A percentile compares a stretch with the other conserved stretches of the same genome.
phyloP scores from a whole-genome alignment of 2,888 invertebrate species.

The Scelioninae gen. 1 region DNA sequence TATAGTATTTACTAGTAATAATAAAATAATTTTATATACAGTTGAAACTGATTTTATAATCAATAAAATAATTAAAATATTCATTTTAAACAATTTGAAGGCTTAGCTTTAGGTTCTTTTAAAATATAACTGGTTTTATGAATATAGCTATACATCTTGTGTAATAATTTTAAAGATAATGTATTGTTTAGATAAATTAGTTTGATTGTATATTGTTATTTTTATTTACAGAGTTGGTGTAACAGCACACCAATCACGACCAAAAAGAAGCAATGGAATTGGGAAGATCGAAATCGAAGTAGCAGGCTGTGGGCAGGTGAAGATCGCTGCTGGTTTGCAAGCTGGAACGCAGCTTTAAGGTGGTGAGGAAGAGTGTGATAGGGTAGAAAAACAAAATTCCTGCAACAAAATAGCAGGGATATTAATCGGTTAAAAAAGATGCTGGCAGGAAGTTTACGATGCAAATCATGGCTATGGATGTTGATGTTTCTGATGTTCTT shows the following conservation, averaged over 20 bases:
- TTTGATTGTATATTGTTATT: too few species aligned
- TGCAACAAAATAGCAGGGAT: constrained; percentile 31
- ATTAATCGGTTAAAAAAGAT: constrained; percentile 35
- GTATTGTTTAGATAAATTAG: too few species aligned
- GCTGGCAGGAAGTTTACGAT: constrained; percentile 40
- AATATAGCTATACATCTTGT: too few species aligned
- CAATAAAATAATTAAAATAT: too few species aligned
- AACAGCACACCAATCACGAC: constrained; percentile 39
- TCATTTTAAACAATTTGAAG: too few species aligned
- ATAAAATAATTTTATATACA: too few species aligned
- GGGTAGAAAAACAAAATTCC: constrained; percentile 30
- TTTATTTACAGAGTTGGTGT: constrained; percentile 58
- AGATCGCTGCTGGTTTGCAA: constrained; percentile 45
- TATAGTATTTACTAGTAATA: too few species aligned
- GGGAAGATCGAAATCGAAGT: constrained; percentile 47
- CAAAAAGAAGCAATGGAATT: constrained; percentile 56
- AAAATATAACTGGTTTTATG: too few species aligned
- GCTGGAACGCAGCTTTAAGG: constrained; percentile 31
- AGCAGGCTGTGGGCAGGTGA: constrained; percentile 48
- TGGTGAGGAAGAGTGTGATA: constrained; percentile 35
- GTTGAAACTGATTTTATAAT: too few species aligned
- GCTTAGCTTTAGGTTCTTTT: too few species aligned
- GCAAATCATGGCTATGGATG: constrained; percentile 50
- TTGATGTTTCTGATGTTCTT: constrained; percentile 50
- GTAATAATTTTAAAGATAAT: too few species aligned